Evolutionary conservation across 2,113 vertebrate species (phyloP).

Genomic region (Charina bottae): DNA sequence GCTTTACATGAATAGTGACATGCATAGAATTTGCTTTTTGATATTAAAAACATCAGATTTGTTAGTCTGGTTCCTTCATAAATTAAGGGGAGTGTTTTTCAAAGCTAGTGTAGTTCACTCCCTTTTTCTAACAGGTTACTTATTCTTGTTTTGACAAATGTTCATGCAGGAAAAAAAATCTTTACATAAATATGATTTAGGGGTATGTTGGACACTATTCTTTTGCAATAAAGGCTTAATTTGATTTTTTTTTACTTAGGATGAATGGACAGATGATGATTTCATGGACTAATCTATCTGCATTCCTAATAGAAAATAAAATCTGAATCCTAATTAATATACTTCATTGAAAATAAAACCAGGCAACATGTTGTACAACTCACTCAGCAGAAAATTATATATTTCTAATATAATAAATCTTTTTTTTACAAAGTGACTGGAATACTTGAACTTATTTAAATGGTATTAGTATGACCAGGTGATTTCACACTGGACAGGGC

Average conservation of each 20-base stretch:
- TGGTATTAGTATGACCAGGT: background rate
- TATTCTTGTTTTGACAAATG: background rate
- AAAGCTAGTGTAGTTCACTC: background rate
- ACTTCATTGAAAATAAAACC: background rate
- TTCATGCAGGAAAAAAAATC: background rate
- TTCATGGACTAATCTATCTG: constrained; percentile 55
- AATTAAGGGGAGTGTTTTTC: background rate
- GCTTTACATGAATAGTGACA: background rate
- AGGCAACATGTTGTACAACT: background rate
- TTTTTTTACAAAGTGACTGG: background rate
- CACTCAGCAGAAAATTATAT: background rate
- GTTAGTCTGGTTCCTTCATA: background rate
- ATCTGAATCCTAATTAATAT: background rate
- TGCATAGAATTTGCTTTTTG: background rate
- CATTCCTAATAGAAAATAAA: background rate
- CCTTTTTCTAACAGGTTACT: background rate
- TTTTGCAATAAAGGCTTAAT: background rate
- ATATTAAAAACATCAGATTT: background rate
- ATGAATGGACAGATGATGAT: constrained; percentile 94
- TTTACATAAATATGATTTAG: background rate
- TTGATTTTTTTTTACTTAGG: constrained; percentile 61
- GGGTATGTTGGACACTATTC: background rate
- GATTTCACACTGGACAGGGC: background rate
- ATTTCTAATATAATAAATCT: constrained; percentile 4
- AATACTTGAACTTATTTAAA: background rate